These are phyloP conservation scores for Cheiracanthium punctorium DNA, from an alignment of 2,888 invertebrate species.

Conservation along the genomic window DNA sequence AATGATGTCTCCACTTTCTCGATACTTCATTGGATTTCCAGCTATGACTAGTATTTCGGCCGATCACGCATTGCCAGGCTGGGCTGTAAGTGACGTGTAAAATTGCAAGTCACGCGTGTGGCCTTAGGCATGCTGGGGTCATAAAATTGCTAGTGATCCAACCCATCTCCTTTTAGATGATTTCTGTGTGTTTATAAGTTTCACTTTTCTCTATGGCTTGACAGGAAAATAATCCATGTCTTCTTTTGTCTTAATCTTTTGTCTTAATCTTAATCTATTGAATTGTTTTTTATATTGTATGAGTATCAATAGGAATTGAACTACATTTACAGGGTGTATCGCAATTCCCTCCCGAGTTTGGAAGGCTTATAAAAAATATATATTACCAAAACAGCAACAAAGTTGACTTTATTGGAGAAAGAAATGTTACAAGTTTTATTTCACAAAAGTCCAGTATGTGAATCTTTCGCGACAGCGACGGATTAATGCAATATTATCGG, in stretches of 20 bases:
- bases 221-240: constrained; percentile 31
- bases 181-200: constrained; percentile 19
- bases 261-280: too few relatives aligned
- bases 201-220: constrained; percentile 7
- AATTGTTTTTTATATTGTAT: too few relatives aligned
- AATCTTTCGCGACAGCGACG: too few relatives aligned
- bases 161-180: constrained; percentile 2
- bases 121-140: constrained; percentile 36
- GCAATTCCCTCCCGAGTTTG: too few relatives aligned
- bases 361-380: too few relatives aligned
- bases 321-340: too few relatives aligned
- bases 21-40: constrained; percentile 33
- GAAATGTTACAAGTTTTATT: too few relatives aligned
- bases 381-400: too few relatives aligned
- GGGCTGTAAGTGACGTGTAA: constrained; percentile 49
- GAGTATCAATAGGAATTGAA: too few relatives aligned
- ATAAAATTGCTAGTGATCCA: constrained; percentile 29
- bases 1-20: neutral
- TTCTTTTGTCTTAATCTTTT: constrained; percentile 27
- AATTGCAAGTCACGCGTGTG: constrained; percentile 43
- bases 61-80: constrained; percentile 50
- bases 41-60: constrained; percentile 50
- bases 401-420: too few relatives aligned
- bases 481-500: too few relatives aligned
- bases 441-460: too few relatives aligned